Evolutionary conservation across 2,888 invertebrate species (phyloP).

Genomic region (Polyploca ridens): DNA sequence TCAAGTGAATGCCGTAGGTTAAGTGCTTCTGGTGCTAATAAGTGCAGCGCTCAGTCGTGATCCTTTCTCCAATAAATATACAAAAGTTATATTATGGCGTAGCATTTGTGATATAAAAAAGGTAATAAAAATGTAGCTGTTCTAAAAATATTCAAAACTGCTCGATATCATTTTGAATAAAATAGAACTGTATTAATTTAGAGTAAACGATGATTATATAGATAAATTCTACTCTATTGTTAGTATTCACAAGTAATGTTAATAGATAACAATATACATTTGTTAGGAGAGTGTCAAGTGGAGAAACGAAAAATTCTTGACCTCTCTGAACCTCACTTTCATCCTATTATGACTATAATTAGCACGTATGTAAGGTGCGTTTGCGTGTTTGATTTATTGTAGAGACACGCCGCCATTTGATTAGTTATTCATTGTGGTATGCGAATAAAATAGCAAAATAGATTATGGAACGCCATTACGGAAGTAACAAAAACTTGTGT

Average conservation of each 20-base stretch:
- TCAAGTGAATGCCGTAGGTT: constrained; percentile 7
- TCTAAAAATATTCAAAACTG: background rate
- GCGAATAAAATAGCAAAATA: background rate
- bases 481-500: background rate
- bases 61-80: constrained; percentile 9
- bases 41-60: background rate
- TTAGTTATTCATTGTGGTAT: background rate
- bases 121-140: background rate
- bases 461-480: background rate
- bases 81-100: background rate
- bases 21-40: background rate
- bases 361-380: constrained; percentile 7
- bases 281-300: constrained; percentile 6
- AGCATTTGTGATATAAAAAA: background rate
- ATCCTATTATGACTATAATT: constrained; percentile 11
- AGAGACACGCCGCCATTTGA: constrained; percentile 2
- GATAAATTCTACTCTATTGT: background rate
- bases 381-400: background rate
- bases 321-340: constrained; percentile 2
- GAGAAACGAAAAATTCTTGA: constrained; percentile 4
- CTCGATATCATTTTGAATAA: no score
- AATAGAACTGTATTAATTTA: no score
- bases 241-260: background rate
- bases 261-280: constrained; percentile 3
- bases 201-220: background rate